Percentiles rank a stretch among this genome's conserved stretches.
Evolutionary conservation across 2,797 vertebrate species (phyloP).

Genomic region (Gymnoscopelus microlampas): DNA sequence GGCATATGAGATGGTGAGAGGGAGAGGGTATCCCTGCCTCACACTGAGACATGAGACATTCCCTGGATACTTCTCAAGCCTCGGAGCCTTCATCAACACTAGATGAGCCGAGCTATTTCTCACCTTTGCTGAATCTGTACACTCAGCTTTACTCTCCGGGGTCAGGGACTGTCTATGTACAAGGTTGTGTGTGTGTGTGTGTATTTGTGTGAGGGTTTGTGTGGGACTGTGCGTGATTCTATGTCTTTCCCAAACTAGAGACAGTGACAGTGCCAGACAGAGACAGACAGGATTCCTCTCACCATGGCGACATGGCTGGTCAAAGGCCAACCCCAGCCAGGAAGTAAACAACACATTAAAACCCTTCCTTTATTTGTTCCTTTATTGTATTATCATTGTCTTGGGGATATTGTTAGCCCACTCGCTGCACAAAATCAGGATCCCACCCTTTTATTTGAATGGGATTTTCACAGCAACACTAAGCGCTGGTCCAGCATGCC

Average conservation of each 20-base stretch:
- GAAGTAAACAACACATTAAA: constrained; percentile 33
- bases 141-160: constrained; percentile 31
- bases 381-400: constrained; percentile 29
- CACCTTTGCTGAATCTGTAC: constrained; percentile 65
- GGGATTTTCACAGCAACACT: constrained; percentile 19
- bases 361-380: constrained; percentile 29
- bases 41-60: constrained; percentile 72
- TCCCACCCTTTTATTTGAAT: constrained; percentile 2
- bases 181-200: constrained; percentile 27
- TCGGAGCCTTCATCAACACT: constrained; percentile 62
- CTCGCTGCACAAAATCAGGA: background rate
- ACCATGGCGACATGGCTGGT: constrained; percentile 32
- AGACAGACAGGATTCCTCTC: constrained; percentile 31
- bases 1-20: constrained; percentile 14
- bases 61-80: constrained; percentile 67
- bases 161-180: constrained; percentile 31
- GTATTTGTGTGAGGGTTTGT: constrained; percentile 33
- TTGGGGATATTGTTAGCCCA: constrained; percentile 6
- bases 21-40: constrained; percentile 53
- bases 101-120: constrained; percentile 69
- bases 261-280: constrained; percentile 3
- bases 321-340: constrained; percentile 35
- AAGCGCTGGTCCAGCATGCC: constrained; percentile 14
- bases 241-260: constrained; percentile 38
- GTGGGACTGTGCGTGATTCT: constrained; percentile 14